Evolutionary conservation across 2,113 vertebrate species (phyloP).

Genomic region (Corythaixoides concolor): DNA sequence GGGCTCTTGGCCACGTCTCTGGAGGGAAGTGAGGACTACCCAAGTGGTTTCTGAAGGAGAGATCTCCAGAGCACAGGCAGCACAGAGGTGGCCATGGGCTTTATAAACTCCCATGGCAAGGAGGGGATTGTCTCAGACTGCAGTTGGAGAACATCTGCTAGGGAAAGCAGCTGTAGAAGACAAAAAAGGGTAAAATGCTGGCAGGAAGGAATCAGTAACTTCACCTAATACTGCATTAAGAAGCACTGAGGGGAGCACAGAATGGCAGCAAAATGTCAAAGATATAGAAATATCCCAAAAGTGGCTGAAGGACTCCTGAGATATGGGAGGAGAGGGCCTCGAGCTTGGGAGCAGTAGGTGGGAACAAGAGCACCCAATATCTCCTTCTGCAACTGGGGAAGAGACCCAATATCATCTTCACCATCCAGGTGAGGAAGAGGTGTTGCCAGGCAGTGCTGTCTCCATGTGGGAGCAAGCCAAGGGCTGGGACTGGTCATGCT

Average conservation of each 20-base stretch:
- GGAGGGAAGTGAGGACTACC: not conserved
- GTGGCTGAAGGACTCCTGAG: not conserved
- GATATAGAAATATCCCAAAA: not conserved
- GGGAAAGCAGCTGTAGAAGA: not conserved
- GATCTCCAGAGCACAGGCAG: not conserved
- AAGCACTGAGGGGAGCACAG: not conserved
- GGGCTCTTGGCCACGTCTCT: not conserved
- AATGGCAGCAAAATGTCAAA: not conserved
- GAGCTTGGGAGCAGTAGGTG: not conserved
- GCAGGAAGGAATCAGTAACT: not conserved
- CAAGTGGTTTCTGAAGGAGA: not conserved
- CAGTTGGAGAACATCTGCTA: not conserved
- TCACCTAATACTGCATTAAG: not conserved
- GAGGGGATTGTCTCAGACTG: not conserved
- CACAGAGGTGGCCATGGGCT: not conserved
- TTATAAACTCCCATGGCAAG: not conserved
- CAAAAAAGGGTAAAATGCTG: not conserved
- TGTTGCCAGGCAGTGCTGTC: not conserved
- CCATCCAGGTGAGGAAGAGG: not conserved
- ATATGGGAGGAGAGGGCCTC: not conserved
- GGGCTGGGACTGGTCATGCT: not conserved
- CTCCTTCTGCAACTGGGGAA: not conserved
- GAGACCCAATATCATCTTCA: fast-evolving
- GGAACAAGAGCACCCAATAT: not conserved
- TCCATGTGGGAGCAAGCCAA: not conserved